These are phyloP conservation scores for Bos indicus DNA, from an alignment of 2,113 vertebrate species.

Conservation along the genomic window DNA sequence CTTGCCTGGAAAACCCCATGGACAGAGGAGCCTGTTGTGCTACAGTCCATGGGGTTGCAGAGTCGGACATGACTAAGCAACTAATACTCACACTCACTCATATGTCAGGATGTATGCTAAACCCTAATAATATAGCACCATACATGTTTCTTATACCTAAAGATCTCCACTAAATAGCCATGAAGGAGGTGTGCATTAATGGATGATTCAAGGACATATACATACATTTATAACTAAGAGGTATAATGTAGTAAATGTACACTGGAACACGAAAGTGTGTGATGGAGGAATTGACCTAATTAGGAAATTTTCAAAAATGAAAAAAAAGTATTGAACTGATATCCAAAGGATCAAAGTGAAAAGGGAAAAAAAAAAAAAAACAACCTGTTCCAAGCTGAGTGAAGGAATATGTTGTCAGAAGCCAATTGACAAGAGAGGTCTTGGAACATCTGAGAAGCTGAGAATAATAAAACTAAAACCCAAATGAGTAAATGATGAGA, in stretches of 20 bases:
- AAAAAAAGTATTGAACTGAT: not conserved
- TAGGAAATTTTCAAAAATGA: not conserved
- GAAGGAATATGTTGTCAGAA: not conserved
- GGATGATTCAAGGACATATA: not conserved
- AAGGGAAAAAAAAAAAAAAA: not conserved
- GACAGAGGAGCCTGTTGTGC: not conserved
- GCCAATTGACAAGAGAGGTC: not conserved
- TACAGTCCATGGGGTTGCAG: not conserved
- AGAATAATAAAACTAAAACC: not conserved
- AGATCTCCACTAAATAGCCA: not conserved
- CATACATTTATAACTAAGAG: not conserved
- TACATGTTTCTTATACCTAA: not conserved
- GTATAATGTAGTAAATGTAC: not conserved
- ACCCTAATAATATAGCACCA: not conserved
- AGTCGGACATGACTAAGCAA: not conserved
- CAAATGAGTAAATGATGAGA: not conserved
- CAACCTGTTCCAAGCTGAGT: not conserved
- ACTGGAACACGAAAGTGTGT: not conserved
- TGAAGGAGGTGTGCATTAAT: not conserved
- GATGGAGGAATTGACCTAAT: not conserved
- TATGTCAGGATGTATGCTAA: not conserved
- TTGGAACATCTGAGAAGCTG: not conserved
- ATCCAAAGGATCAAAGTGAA: not conserved
- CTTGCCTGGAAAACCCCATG: not conserved
- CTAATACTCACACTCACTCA: not conserved